Conservation (phyloP, 2,888 invertebrate species). For the Drosophila vallismaia region DNA sequence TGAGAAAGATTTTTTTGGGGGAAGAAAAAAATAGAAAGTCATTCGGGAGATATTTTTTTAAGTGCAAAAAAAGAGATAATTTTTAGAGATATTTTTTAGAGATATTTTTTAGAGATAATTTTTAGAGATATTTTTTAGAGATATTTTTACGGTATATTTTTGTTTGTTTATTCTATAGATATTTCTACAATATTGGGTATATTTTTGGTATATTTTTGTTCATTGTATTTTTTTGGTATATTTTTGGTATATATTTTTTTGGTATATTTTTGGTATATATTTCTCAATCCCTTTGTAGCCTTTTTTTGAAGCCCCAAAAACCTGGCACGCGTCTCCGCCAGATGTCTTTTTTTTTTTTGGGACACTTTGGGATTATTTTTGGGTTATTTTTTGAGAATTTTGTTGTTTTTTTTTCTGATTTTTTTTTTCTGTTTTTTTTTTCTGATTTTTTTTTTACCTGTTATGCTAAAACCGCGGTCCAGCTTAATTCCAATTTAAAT, state of each 20-base stretch:
- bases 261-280: background rate
- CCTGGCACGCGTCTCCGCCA: constrained; percentile 17
- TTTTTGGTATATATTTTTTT: background rate
- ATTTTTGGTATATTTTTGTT: background rate
- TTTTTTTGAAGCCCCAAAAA: background rate
- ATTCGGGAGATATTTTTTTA: background rate
- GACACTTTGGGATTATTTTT: too few relatives aligned
- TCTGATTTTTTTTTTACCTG: constrained; percentile 14
- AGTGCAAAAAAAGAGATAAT: too few relatives aligned
- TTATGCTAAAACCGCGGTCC: constrained; percentile 27
- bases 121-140: too few relatives aligned
- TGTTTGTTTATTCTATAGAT: too few relatives aligned
- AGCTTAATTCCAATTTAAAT: constrained; percentile 20
- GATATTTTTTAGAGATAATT: too few relatives aligned
- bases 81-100: background rate
- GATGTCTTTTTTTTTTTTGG: background rate
- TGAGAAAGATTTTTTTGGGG: background rate
- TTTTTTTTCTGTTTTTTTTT: too few relatives aligned
- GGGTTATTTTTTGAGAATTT: too few relatives aligned
- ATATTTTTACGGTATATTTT: too few relatives aligned
- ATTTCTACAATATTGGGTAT: too few relatives aligned
- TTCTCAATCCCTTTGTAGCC: background rate
- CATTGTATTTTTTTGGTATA: background rate
- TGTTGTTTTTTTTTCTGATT: too few relatives aligned
- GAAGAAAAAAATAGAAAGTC: constrained; percentile 1